These are phyloP conservation scores for Moxostoma hubbsi DNA, from an alignment of 2,797 vertebrate species.

Conservation along the genomic window DNA sequence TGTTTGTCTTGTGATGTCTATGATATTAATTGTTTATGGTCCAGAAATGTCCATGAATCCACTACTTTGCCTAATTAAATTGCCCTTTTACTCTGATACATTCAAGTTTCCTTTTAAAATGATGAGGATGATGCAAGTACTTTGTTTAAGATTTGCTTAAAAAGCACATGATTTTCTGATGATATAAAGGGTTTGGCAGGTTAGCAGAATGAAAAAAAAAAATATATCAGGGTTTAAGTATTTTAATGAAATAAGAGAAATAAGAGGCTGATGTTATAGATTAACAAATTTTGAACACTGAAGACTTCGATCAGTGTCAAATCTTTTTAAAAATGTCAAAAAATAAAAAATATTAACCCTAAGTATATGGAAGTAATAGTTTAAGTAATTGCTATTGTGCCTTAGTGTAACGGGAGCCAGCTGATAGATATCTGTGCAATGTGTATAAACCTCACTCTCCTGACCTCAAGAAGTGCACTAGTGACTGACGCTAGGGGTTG, in stretches of 20 bases:
- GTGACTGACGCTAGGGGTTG: too few relatives aligned
- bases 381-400: too few relatives aligned
- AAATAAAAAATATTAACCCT: too few relatives aligned
- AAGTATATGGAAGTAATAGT: too few relatives aligned
- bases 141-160: slow-evolving; percentile 48
- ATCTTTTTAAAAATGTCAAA: background rate
- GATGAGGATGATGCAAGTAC: slow-evolving; percentile 30
- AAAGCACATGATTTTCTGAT: slow-evolving; percentile 36
- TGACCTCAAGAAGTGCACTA: too few relatives aligned
- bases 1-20: background rate
- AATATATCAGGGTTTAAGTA: background rate
- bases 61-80: background rate
- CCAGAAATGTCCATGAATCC: background rate
- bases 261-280: background rate
- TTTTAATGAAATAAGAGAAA: background rate
- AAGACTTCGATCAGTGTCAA: background rate
- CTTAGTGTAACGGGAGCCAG: too few relatives aligned
- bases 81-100: slow-evolving; percentile 24
- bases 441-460: too few relatives aligned
- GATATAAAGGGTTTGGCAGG: slow-evolving; percentile 22
- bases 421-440: too few relatives aligned
- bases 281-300: too few relatives aligned
- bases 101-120: slow-evolving; percentile 30
- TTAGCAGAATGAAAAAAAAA: slow-evolving; percentile 37
- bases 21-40: background rate